Evolutionary conservation across 1,140 invertebrate species (phyloP).

Genomic region (Sinella curviseta): DNA sequence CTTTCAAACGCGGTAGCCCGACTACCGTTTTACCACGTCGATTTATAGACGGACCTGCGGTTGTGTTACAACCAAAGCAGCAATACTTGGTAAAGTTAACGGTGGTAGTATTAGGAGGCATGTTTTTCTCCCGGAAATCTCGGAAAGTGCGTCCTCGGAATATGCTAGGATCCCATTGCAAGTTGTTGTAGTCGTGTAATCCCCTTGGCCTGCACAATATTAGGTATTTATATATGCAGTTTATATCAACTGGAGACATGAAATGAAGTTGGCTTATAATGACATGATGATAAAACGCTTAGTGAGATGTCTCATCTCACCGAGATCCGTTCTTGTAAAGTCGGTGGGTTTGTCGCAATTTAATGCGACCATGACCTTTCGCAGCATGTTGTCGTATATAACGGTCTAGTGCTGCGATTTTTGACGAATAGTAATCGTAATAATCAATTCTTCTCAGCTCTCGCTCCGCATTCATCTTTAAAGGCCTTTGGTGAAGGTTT

Average conservation of each 20-base stretch:
- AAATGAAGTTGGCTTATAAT: too few relatives aligned
- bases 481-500: too few relatives aligned
- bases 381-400: neutral
- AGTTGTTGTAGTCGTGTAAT: neutral
- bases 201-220: neutral
- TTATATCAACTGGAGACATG: too few relatives aligned
- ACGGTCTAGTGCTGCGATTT: neutral
- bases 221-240: neutral
- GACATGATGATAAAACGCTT: neutral
- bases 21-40: neutral
- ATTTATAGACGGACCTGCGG: neutral
- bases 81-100: neutral
- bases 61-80: neutral
- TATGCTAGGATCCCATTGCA: neutral
- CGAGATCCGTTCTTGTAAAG: neutral
- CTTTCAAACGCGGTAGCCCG: neutral
- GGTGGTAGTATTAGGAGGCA: neutral
- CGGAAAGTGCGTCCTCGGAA: neutral
- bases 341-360: neutral
- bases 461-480: neutral
- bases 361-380: neutral
- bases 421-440: neutral
- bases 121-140: slow-evolving; percentile 10
- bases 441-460: neutral
- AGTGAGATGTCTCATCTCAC: neutral